phyloP scores from a whole-genome alignment of 1,140 invertebrate species.

The Contarinia nasturtii region DNA sequence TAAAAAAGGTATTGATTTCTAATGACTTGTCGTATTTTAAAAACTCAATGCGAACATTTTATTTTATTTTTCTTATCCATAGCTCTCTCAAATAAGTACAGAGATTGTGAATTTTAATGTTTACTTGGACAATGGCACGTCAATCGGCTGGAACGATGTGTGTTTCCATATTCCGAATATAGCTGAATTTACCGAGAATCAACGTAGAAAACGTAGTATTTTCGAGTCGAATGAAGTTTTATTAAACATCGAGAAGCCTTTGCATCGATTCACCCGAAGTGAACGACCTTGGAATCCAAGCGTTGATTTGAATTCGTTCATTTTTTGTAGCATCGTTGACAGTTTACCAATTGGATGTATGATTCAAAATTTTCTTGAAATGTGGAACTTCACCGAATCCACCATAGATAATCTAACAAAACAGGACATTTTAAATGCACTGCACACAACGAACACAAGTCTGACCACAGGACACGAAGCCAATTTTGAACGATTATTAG shows the following conservation, averaged over 20 bases:
- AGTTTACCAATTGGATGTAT: slow-evolving; percentile 36
- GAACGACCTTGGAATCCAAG: slow-evolving; percentile 27
- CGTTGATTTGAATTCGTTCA: slow-evolving; percentile 26
- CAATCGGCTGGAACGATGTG: slow-evolving; percentile 34
- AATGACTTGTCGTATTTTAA: neutral
- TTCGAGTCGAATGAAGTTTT: slow-evolving; percentile 10
- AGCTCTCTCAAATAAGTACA: neutral
- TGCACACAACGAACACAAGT: slow-evolving; percentile 38
- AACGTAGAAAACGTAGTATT: slow-evolving; percentile 8
- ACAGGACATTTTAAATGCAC: slow-evolving; percentile 35
- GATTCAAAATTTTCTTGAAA: slow-evolving; percentile 41
- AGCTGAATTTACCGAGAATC: slow-evolving; percentile 5
- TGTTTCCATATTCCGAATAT: slow-evolving; percentile 36
- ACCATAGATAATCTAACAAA: slow-evolving; percentile 33
- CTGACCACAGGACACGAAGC: slow-evolving; percentile 40
- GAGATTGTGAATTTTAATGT: slow-evolving; percentile 1
- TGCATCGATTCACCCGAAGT: slow-evolving; percentile 13
- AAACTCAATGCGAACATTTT: neutral
- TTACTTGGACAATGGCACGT: slow-evolving; percentile 8
- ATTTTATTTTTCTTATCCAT: neutral
- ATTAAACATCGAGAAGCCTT: slow-evolving; percentile 11
- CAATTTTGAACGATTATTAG: slow-evolving; percentile 41
- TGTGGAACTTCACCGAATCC: slow-evolving; percentile 42
- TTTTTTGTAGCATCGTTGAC: slow-evolving; percentile 37
- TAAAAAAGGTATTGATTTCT: slow-evolving; percentile 10